Evolutionary conservation across 2,888 invertebrate genomes (phyloP).

Genomic region (Aphodius granarius): DNA sequence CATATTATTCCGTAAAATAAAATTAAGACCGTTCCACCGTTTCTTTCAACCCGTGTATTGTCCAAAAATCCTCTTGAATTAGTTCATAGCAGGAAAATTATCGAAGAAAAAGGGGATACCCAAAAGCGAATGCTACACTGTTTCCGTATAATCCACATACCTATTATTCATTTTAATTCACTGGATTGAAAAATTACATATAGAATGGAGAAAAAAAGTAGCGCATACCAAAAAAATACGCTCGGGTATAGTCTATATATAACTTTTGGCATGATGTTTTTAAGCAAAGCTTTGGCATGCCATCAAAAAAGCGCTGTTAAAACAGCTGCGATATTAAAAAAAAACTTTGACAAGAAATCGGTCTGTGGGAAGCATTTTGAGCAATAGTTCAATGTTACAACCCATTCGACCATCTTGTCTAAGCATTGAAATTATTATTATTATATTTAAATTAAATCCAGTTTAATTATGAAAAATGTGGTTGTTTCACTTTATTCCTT

Average conservation of each 20-base stretch:
- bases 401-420: neutral
- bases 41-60: neutral
- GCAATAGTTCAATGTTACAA: neutral
- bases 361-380: neutral
- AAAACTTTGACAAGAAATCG: neutral
- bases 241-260: neutral
- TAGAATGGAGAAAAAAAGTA: neutral
- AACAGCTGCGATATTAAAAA: neutral
- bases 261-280: neutral
- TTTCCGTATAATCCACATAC: neutral
- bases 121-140: neutral
- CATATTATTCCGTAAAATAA: no score
- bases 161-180: neutral
- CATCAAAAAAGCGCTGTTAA: slow-evolving; percentile 1
- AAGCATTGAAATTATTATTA: neutral
- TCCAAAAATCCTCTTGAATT: neutral
- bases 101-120: neutral
- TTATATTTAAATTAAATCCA: neutral
- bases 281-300: neutral
- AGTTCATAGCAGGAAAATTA: neutral
- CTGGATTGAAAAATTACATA: neutral
- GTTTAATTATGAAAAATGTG: neutral
- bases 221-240: neutral
- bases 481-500: neutral
- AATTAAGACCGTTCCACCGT: neutral